Percentiles rank a stretch among this genome's conserved stretches.
Conservation (phyloP, 1,140 invertebrate genomes). For the Stratiolaelaps scimitus region DNA sequence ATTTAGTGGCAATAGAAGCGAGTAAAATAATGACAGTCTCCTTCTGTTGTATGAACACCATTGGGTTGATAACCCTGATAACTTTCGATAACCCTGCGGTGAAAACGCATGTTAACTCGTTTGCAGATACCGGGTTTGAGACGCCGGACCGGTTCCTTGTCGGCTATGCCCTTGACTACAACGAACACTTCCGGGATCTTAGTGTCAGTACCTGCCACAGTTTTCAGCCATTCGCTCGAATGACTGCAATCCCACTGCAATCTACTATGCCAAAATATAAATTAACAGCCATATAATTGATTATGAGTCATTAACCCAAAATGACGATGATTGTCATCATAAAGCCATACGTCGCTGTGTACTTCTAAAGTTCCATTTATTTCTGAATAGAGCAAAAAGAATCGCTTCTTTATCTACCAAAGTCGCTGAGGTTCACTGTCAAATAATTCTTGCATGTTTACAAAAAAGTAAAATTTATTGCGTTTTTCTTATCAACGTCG, state of each 20-base stretch:
- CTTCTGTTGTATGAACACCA: conserved; percentile 15
- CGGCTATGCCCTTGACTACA: conserved; percentile 54
- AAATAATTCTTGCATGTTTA: too few relatives aligned
- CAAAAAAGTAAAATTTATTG: conserved; percentile 27
- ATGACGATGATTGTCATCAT: conserved; percentile 17
- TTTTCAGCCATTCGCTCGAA: neutral
- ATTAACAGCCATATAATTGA: neutral
- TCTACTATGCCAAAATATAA: conserved; percentile 1
- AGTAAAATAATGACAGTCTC: too few relatives aligned
- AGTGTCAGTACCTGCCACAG: conserved; percentile 42
- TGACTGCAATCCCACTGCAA: too few relatives aligned
- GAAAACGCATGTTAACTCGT: conserved; percentile 31
- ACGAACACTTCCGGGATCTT: conserved; percentile 53
- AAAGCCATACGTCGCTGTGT: too few relatives aligned
- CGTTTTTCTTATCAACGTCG: neutral
- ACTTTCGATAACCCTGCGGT: too few relatives aligned
- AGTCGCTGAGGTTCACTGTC: too few relatives aligned
- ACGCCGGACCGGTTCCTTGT: conserved; percentile 54
- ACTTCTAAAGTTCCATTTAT: neutral
- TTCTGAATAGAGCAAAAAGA: conserved; percentile 16
- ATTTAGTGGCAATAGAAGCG: too few relatives aligned
- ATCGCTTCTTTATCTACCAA: neutral
- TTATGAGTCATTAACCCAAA: neutral
- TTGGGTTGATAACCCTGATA: conserved; percentile 26
- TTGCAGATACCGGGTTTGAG: conserved; percentile 50